Base-by-base conservation (phyloP, 2,113 vertebrate species). In the Varanus salvator region DNA sequence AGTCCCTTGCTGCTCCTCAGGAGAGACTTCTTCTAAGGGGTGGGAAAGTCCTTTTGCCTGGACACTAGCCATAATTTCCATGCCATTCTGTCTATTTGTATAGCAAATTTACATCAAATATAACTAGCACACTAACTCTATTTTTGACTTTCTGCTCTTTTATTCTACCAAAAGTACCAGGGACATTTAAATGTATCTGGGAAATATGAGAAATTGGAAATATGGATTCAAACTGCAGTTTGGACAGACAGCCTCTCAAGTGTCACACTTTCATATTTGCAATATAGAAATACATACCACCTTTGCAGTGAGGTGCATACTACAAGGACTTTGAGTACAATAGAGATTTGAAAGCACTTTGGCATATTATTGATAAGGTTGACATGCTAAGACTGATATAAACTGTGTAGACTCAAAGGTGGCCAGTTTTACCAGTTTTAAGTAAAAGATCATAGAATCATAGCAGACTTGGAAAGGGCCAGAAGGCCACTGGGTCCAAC, bases 41-140 rank as follows among this genome's bases (percentile, higher is more conserved):
- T 9, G 11, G 60, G 60, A 64, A 64, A 64, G 60, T 11, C 17
- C 60, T 19, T 64, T 64, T 64, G 19, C 21, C 60, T 21, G 17
- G 19, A 64, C 21, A 64, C 17, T 19, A 64, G 60, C 60, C 17
- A 64, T 64, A n/a, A 82, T 84, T 87, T 93, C 87, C 81, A 82
- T 85, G 83, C 21, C 69, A 80, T 89, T 84, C 8, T 12, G 48
- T 85, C 9, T 72, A 52, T n/a, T 34, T 50, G 17, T 50, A 72
- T 71, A 85, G 4, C 4, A 1, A 54, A 54, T 54, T 2, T 54
- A 54, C 69, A 72, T 84, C 48, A 85, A 54, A 27, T 68, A 72
- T 52, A n/a, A 72, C 44, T 27, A 48, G 31, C 9, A 27, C 90
- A 89, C 38, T 80, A 90, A 88, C 17, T 6, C 74, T 76, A 11